phyloP scores from a whole-genome alignment of 2,797 vertebrate species.

The Rhabdomys pumilio region DNA sequence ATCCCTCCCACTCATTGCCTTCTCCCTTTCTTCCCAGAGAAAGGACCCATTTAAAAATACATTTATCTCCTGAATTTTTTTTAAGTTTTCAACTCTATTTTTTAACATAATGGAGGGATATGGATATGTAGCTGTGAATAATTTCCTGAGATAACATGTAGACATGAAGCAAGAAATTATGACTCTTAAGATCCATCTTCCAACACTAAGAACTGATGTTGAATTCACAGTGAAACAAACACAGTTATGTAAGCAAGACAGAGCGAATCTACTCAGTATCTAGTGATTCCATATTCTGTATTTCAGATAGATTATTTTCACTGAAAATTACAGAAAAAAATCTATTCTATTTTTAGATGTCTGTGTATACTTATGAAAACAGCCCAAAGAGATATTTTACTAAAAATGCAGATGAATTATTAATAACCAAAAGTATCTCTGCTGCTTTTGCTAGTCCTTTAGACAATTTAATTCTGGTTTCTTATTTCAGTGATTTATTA shows the following conservation, averaged over 20 bases:
- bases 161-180: slow-evolving; percentile 61
- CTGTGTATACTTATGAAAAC: slow-evolving; percentile 58
- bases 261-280: slow-evolving; percentile 37
- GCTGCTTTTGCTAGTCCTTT: slow-evolving; percentile 60
- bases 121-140: neutral
- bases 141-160: neutral
- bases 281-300: slow-evolving; percentile 18
- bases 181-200: neutral
- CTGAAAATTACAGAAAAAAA: slow-evolving; percentile 82
- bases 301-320: slow-evolving; percentile 29
- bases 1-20: neutral
- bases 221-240: slow-evolving; percentile 17
- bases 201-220: slow-evolving; percentile 56
- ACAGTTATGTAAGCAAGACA: slow-evolving; percentile 27
- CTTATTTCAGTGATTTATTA: slow-evolving; percentile 41
- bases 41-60: neutral
- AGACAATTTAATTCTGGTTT: slow-evolving; percentile 17
- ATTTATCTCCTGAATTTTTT: neutral
- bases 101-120: neutral
- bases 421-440: slow-evolving; percentile 53
- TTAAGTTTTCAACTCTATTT: neutral
- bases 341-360: slow-evolving; percentile 70
- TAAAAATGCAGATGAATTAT: slow-evolving; percentile 69
- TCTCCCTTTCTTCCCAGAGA: neutral
- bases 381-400: slow-evolving; percentile 75